A percentile compares a stretch with the other conserved stretches of the same genome.
These are phyloP conservation scores for Chunga burmeisteri DNA, from an alignment of 2,113 vertebrate genomes.

Conservation along the genomic window DNA sequence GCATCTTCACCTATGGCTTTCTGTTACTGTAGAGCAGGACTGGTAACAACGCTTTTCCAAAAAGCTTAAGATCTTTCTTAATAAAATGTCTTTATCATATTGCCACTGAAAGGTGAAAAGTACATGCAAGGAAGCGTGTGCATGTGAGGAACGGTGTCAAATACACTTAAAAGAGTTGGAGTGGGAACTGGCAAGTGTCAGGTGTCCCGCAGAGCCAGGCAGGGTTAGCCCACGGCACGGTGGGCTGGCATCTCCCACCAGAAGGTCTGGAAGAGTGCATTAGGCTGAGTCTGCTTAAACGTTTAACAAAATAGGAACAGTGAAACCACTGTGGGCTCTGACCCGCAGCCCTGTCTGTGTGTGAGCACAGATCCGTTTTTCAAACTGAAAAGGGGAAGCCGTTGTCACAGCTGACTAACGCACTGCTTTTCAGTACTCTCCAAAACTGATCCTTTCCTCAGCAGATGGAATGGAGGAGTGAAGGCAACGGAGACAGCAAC, in stretches of 20 bases:
- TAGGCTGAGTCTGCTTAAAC: not conserved
- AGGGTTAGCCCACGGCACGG: fast-evolving
- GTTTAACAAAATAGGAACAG: not conserved
- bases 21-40: not conserved
- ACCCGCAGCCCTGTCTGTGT: not conserved
- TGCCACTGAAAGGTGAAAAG: not conserved
- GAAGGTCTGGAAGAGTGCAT: not conserved
- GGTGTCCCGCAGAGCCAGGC: not conserved
- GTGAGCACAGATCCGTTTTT: not conserved
- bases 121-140: not conserved
- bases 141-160: not conserved
- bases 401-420: fast-evolving
- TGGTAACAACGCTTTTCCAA: not conserved
- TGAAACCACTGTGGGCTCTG: not conserved
- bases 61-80: not conserved
- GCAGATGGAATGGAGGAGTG: not conserved
- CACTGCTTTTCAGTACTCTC: not conserved
- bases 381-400: not conserved
- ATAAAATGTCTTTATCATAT: not conserved
- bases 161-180: not conserved
- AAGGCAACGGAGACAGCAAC: not conserved
- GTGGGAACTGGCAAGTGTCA: not conserved
- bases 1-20: not conserved
- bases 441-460: not conserved
- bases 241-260: not conserved